Conservation (phyloP, 2,113 vertebrate genomes). For the Laticauda colubrina region DNA sequence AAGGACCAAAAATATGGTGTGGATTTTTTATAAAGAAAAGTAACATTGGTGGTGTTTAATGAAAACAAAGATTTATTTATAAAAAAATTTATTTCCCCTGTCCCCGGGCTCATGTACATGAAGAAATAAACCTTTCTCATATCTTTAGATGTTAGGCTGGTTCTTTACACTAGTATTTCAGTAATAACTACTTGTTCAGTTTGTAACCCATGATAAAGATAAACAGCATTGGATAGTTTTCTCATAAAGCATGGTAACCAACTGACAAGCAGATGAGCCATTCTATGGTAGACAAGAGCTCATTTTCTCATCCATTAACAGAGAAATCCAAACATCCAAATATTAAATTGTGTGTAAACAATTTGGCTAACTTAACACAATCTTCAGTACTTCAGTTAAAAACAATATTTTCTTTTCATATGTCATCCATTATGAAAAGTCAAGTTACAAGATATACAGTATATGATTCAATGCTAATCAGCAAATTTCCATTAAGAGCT, state of each 20-base stretch:
- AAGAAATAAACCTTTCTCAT: constrained; percentile 4
- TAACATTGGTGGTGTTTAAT: constrained; percentile 49
- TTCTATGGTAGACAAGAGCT: background rate
- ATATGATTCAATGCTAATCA: background rate
- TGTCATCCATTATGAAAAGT: background rate
- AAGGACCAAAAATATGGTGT: constrained; percentile 67
- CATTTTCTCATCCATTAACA: background rate
- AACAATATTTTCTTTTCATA: background rate
- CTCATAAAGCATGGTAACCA: background rate
- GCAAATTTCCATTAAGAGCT: background rate
- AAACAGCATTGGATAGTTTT: background rate
- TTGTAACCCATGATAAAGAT: background rate
- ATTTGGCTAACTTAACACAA: background rate
- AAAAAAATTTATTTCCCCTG: constrained; percentile 53
- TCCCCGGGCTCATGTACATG: constrained; percentile 24
- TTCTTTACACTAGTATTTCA: background rate
- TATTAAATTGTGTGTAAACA: background rate
- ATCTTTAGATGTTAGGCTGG: rapidly evolving
- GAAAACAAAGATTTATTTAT: constrained; percentile 55
- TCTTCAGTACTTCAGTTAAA: background rate
- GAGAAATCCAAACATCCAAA: background rate
- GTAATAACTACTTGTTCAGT: background rate
- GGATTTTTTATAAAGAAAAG: constrained; percentile 59
- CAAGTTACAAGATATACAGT: background rate
- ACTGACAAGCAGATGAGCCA: background rate